Evolutionary conservation across 2,113 vertebrate species (phyloP), one percentile per base, ranked within the genome.

Genomic region (Lagenorhynchus albirostris): DNA sequence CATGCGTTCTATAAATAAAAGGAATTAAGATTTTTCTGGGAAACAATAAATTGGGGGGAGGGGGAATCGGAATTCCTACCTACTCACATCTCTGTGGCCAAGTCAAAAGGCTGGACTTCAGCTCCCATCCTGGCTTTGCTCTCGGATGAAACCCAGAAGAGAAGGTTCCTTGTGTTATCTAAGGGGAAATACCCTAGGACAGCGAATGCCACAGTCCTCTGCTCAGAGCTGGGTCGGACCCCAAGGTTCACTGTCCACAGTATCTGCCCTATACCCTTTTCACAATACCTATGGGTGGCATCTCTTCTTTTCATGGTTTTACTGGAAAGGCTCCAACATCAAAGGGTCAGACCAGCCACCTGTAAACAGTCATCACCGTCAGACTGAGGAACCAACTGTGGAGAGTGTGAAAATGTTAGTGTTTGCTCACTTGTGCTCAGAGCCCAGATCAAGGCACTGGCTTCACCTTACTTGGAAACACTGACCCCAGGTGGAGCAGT

Each of bases 1-100:
- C 98, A 98, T 98, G 97, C 97, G 12, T 96, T 96, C 92, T 82
- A 97, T 97, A 98, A 98, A 97, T 97, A 98, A 97, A 94, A 94
- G 88, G 87, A 80, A 95, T 8, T 26, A 53, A 71, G 77, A 73
- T 63, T 93, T 91, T 91, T 68, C 94, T 58, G 96, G 94, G 93
- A 87, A 94, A 95, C 60, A 90, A 71, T 79, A 62, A 94, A 77
- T 55, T 89, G 91, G 79, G 44, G 91, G 79, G 33, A 6, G 10
- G 29, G 5, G 10, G 23, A 29, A 26, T 53, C 47, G 68, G 73
- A 55, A 91, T 60, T 74, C 67, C 79, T 86, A 83, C 31, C 50
- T 70, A 80, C 60, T 95, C 67, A 85, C 65, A 33, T 87, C 55
- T 96, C 6, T 76, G 71, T 70, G 84, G 84, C 76, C n/a, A 41